These are phyloP conservation scores for Lasius platythorax DNA, from an alignment of 2,888 invertebrate species.

Conservation along the genomic window DNA sequence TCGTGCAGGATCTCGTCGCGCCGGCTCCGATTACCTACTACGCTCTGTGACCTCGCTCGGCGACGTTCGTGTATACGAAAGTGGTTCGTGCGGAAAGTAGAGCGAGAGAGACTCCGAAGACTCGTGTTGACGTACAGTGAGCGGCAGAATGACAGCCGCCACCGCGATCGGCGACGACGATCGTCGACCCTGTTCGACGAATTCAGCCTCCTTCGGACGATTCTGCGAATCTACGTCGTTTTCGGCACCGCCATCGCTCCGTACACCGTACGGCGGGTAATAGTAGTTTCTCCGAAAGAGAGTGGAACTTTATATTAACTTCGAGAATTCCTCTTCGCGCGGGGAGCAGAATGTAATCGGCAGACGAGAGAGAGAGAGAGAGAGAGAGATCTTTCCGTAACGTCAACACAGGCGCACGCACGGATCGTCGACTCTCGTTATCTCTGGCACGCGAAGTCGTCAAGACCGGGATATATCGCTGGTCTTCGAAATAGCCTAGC, in stretches of 20 bases:
- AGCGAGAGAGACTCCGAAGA: neutral
- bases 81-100: neutral
- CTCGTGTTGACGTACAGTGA: neutral
- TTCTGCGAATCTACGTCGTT: neutral
- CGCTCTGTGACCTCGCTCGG: constrained; percentile 76
- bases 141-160: constrained; percentile 29
- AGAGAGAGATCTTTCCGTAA: neutral
- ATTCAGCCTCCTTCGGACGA: neutral
- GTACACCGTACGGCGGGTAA: too few species aligned
- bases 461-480: neutral
- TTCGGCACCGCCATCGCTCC: neutral
- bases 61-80: neutral
- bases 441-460: neutral
- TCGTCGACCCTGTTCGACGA: neutral
- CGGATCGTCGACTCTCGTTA: neutral
- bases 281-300: too few species aligned
- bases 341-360: neutral
- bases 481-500: neutral
- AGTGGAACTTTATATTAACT: neutral
- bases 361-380: neutral
- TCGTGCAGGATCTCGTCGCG: constrained; percentile 69
- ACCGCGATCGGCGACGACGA: constrained; percentile 29
- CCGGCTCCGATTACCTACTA: constrained; percentile 80
- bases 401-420: neutral
- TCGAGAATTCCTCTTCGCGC: neutral